phyloP scores from a whole-genome alignment of 2,888 invertebrate genomes.

The Xestobium rufovillosum region DNA sequence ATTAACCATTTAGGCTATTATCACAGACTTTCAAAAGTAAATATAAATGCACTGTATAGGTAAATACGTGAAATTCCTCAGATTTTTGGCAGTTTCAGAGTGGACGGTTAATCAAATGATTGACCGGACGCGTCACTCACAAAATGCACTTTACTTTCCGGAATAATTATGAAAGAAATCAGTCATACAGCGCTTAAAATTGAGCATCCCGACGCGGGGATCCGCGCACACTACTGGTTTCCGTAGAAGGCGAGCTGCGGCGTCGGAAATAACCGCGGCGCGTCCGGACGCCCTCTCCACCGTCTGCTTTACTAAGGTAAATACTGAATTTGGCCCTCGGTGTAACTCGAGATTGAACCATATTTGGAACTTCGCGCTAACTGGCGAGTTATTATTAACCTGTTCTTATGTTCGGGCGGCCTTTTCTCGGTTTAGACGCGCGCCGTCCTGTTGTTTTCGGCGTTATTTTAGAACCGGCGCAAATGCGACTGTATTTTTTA shows the following conservation, averaged over 20 bases:
- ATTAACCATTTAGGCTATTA: too few species aligned
- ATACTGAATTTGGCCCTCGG: conserved; percentile 58
- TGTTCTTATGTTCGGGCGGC: conserved; percentile 37
- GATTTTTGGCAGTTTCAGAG: too few species aligned
- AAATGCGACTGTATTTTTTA: too few species aligned
- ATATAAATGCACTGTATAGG: too few species aligned
- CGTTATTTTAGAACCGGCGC: conserved; percentile 15
- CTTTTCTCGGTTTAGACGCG: too few species aligned
- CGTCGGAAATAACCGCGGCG: conserved; percentile 36
- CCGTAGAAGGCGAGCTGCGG: conserved; percentile 39
- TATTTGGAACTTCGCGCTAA: conserved; percentile 51
- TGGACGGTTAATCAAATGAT: too few species aligned
- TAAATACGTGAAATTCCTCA: too few species aligned
- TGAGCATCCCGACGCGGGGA: conserved; percentile 1
- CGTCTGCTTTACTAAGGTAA: conserved; percentile 37
- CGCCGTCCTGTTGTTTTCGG: conserved; percentile 14
- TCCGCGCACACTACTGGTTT: not conserved
- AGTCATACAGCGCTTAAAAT: too few species aligned
- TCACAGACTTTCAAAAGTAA: too few species aligned
- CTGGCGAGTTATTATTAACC: conserved; percentile 41
- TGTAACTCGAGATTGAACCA: conserved; percentile 63
- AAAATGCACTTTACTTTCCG: too few species aligned
- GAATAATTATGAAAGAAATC: too few species aligned
- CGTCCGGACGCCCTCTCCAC: conserved; percentile 40
- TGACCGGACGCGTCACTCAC: too few species aligned